Evolutionary conservation across 2,113 vertebrate species (phyloP), one percentile per base, ranked within the genome.

Genomic region (Amia ocellicauda): DNA sequence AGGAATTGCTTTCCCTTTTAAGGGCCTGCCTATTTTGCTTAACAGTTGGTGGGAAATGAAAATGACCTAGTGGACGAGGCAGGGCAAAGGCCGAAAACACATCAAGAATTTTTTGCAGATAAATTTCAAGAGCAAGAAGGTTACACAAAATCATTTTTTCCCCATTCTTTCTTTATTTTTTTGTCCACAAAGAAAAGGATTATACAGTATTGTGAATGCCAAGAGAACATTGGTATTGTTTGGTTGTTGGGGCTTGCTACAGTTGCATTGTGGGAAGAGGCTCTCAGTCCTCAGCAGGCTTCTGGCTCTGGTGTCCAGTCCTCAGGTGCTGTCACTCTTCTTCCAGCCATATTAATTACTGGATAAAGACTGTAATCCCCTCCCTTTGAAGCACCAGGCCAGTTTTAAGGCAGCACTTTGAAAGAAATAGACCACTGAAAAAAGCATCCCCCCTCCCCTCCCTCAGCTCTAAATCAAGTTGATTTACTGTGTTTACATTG

Each of bases 281-380:
- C 75, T 77, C 80, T 80, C 73, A 84, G 89, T 86, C 89, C 90
- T 77, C 91, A 90, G 86, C 88, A 87, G 88, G 91, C 81, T 78
- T 85, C 89, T 91, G 85, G 89, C 86, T 72, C 76, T 88, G 81
- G 83, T 84, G 88, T 78, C 88, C 86, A 76, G 82, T 92, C 85
- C 81, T 92, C 88, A 92, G 91, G 92, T 86, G 88, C 89, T 88
- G 92, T 92, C 87, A 83, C 87, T 90, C 86, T 90, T 89, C 88
- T 89, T 90, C 90, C 87, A 88, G 89, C 90, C 90, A 93, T 95
- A 95, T 95, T 97, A 94, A 96, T 94, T 96, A 92, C 91, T 90
- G 91, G 89, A 93, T 95, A 91, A 93, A 90, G 88, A 85, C 84
- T 90, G 88, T 94, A 96, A 97, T 97, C 94, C 91, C 79, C 74